Evolutionary conservation across 2,888 invertebrate genomes (phyloP), one percentile per base, ranked within the genome.

Genomic region (Scrobipalpa atriplicella): DNA sequence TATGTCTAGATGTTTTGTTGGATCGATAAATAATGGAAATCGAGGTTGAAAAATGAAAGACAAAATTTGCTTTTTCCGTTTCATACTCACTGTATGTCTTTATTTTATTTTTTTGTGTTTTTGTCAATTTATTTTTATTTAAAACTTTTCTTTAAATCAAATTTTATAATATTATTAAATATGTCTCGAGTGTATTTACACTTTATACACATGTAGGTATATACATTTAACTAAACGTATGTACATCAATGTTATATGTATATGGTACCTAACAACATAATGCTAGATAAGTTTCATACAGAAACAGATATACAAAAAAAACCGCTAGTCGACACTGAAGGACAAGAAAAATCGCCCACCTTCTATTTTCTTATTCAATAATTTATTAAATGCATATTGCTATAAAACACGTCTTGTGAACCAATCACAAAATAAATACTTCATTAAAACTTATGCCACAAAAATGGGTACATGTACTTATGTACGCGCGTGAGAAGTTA

Each of bases 61-160:
- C 85, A 78, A 78, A n/a, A 73, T 11, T 80, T 83, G 78, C 80
- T 82, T 89, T 89, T 89, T 90, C 87, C 85, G 82, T 87, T 89
- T 89, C 91, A 90, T 90, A 92, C 92, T 90, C 85, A 85, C 86
- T 87, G 92, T 90, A 92, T 90, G 89, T 89, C 78, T 90, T 89
- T 90, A 89, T 89, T 87, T 76, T 76, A 79, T 78, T 80, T 90
- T 90, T 90, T 90, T 88, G 83, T 85, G 78, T 79, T 88, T 86
- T 88, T 88, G 78, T 81, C 70, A 81, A 82, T 88, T 87, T 85
- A 83, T 87, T 89, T 64, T 83, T 78, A 76, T 86, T 88, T 84
- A 87, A 89, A 91, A 89, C 88, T 86, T 87, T 74, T 89, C 81
- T 89, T 89, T 87, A 87, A 89, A 90, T 85, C 87, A 88, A 87